These are phyloP conservation scores for Potorous gilbertii DNA, from an alignment of 2,797 vertebrate species.

Conservation along the genomic window DNA sequence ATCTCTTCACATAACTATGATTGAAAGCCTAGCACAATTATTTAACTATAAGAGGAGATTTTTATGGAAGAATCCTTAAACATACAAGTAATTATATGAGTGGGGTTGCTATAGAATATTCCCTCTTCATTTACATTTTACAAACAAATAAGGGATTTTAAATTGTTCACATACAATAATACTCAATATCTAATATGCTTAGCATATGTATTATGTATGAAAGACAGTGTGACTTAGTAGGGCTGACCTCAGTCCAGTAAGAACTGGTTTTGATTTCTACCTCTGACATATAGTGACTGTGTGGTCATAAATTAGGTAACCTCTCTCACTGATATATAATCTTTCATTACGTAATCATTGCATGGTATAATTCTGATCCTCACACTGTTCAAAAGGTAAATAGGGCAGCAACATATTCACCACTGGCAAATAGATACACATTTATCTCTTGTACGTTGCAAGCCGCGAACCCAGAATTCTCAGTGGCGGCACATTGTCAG, in stretches of 20 bases:
- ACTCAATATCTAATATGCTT: neutral
- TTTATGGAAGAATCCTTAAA: conserved; percentile 12
- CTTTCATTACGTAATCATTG: too few species aligned
- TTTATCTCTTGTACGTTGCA: too few species aligned
- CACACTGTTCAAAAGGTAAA: too few species aligned
- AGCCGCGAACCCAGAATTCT: too few species aligned
- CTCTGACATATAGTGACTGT: neutral
- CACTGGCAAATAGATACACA: too few species aligned
- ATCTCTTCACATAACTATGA: conserved; percentile 17
- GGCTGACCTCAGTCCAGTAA: neutral
- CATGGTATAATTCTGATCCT: too few species aligned
- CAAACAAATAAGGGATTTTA: conserved; percentile 25
- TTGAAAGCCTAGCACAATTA: neutral
- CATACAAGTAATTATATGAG: neutral
- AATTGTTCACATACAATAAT: conserved; percentile 17
- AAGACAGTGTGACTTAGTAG: neutral
- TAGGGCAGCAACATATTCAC: too few species aligned
- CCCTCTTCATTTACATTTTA: neutral
- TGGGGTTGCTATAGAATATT: neutral
- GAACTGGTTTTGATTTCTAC: neutral
- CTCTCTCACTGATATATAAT: neutral
- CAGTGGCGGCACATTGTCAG: too few species aligned
- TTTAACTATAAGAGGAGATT: conserved; percentile 19
- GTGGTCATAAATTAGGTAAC: neutral
- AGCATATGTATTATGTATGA: neutral